Conservation (phyloP, 2,113 vertebrate species). For the Tinamus guttatus region DNA sequence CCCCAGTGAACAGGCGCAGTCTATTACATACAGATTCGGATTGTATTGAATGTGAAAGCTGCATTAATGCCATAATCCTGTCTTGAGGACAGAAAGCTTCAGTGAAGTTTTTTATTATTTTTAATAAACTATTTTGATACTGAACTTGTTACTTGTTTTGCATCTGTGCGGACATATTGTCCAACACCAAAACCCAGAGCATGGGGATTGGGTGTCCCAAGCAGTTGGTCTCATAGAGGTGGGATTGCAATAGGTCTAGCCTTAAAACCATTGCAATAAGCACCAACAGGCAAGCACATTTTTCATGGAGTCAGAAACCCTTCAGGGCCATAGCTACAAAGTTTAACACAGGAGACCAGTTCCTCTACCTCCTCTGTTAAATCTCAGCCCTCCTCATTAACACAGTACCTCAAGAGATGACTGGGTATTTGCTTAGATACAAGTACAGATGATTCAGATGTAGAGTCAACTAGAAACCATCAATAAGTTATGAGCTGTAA, state of each 20-base stretch:
- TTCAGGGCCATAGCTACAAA: neutral
- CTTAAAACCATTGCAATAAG: neutral
- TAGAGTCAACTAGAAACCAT: neutral
- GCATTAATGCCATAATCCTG: conserved; percentile 53
- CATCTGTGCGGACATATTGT: rapidly evolving
- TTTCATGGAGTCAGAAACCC: neutral
- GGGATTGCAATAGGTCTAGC: neutral
- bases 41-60: conserved; percentile 50
- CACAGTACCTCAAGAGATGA: rapidly evolving
- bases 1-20: neutral
- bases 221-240: neutral
- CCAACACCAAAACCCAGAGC: neutral
- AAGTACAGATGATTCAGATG: neutral
- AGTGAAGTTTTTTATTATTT: conserved; percentile 72
- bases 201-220: rapidly evolving
- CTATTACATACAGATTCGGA: conserved; percentile 8
- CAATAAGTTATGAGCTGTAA: neutral
- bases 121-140: conserved; percentile 85
- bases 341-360: neutral
- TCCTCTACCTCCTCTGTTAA: neutral
- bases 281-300: neutral
- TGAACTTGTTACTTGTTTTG: neutral
- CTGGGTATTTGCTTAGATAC: neutral
- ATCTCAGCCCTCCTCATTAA: neutral
- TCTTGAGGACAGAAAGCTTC: conserved; percentile 75